These are phyloP conservation scores for Anastrepha ludens DNA, from an alignment of 1,140 invertebrate genomes.

Conservation along the genomic window DNA sequence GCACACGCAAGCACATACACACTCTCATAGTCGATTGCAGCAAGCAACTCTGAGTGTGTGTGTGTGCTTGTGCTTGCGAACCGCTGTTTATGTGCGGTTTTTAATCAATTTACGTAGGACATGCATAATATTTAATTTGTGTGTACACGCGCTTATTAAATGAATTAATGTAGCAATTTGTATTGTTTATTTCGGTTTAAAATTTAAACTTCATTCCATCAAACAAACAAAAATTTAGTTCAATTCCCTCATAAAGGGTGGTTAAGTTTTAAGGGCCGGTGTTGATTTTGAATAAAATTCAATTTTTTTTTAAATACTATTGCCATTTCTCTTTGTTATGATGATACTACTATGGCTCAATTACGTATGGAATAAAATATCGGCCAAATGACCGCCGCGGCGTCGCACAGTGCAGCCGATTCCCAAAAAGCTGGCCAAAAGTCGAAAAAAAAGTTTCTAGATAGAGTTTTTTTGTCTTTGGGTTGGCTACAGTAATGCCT, in stretches of 20 bases:
- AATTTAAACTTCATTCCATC: not conserved
- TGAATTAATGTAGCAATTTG: slow-evolving; percentile 44
- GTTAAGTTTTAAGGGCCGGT: not conserved
- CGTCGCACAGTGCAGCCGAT: too few relatives aligned
- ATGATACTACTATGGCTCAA: too few relatives aligned
- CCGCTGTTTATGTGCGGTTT: not conserved
- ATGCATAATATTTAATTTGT: slow-evolving; percentile 29
- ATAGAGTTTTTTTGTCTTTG: too few relatives aligned
- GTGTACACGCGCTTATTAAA: slow-evolving; percentile 2
- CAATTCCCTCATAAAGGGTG: not conserved
- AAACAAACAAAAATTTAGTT: not conserved
- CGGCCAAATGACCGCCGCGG: too few relatives aligned
- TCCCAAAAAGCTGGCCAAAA: too few relatives aligned
- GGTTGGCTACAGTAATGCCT: too few relatives aligned
- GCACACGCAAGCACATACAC: not conserved
- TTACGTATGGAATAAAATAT: too few relatives aligned
- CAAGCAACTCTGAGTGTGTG: not conserved
- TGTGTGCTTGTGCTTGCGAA: not conserved
- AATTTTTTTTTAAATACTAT: too few relatives aligned
- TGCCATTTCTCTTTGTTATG: too few relatives aligned
- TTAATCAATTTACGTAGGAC: slow-evolving; percentile 40
- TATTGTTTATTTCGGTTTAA: slow-evolving; percentile 46
- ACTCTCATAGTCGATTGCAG: not conserved
- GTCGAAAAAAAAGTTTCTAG: too few relatives aligned
- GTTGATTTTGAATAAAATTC: too few relatives aligned